Percentiles rank a stretch among this genome's conserved stretches.
These are phyloP conservation scores for Amphiprion clarkii DNA, from an alignment of 2,797 vertebrate genomes.

Conservation along the genomic window DNA sequence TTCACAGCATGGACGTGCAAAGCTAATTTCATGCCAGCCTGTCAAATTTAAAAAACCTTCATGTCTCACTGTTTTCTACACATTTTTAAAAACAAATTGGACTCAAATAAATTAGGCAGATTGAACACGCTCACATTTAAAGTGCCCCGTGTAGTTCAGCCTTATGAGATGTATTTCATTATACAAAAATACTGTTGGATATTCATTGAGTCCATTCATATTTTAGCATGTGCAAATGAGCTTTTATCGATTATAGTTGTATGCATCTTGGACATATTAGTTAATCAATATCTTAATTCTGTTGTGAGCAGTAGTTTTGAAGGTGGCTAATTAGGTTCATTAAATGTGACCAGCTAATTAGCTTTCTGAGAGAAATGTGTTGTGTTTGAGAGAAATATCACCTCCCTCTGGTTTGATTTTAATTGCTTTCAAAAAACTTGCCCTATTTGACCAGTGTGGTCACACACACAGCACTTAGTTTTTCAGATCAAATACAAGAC, in stretches of 20 bases:
- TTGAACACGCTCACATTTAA: background rate
- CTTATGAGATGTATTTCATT: conserved; percentile 14
- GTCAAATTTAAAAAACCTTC: background rate
- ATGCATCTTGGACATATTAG: conserved; percentile 51
- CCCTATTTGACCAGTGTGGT: background rate
- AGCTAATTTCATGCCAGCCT: conserved; percentile 8
- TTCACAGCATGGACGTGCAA: background rate
- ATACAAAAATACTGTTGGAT: conserved; percentile 13
- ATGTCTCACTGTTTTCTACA: background rate
- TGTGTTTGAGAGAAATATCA: conserved; percentile 49
- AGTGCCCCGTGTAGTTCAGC: background rate
- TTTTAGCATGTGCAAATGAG: conserved; percentile 64
- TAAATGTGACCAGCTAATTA: conserved; percentile 66
- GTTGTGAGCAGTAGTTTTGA: conserved; percentile 54
- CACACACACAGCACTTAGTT: background rate
- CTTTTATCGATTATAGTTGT: conserved; percentile 66
- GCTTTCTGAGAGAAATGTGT: conserved; percentile 47
- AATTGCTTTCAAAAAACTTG: conserved; percentile 38
- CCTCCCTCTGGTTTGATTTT: conserved; percentile 29
- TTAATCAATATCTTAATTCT: conserved; percentile 65
- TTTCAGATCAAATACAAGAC: background rate
- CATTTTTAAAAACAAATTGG: background rate
- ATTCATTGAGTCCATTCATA: conserved; percentile 54
- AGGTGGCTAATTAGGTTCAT: conserved; percentile 68
- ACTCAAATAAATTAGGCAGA: background rate